phyloP scores from a whole-genome alignment of 2,797 vertebrate genomes.

The Myotis myotis region DNA sequence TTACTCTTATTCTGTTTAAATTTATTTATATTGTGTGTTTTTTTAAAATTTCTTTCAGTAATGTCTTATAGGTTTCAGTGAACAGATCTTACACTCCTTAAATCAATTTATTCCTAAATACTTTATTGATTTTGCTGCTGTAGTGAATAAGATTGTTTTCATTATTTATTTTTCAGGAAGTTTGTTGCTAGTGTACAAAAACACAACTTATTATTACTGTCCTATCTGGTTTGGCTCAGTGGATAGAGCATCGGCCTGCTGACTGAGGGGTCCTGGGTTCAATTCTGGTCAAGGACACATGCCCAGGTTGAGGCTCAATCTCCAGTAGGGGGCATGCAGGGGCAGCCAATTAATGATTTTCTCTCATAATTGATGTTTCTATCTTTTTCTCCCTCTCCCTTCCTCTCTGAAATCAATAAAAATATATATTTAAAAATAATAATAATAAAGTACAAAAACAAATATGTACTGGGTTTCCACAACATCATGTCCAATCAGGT shows the following conservation, averaged over 20 bases:
- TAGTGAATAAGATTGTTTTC: not conserved
- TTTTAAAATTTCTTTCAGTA: not conserved
- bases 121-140: not conserved
- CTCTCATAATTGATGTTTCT: too few relatives aligned
- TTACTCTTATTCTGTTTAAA: not conserved
- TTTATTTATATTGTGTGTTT: not conserved
- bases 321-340: too few relatives aligned
- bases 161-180: not conserved
- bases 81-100: not conserved
- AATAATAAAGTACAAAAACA: not conserved
- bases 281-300: too few relatives aligned
- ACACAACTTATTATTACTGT: not conserved
- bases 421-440: too few relatives aligned
- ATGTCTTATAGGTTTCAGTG: not conserved
- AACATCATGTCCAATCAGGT: not conserved
- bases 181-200: not conserved
- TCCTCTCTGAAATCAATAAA: too few relatives aligned
- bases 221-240: too few relatives aligned
- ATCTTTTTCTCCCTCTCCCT: too few relatives aligned
- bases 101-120: not conserved
- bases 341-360: too few relatives aligned
- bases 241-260: too few relatives aligned
- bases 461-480: not conserved
- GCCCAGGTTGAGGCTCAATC: too few relatives aligned
- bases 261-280: too few relatives aligned